Evolutionary conservation across 2,797 vertebrate genomes (phyloP).

Genomic region (Muscicapa comitata): DNA sequence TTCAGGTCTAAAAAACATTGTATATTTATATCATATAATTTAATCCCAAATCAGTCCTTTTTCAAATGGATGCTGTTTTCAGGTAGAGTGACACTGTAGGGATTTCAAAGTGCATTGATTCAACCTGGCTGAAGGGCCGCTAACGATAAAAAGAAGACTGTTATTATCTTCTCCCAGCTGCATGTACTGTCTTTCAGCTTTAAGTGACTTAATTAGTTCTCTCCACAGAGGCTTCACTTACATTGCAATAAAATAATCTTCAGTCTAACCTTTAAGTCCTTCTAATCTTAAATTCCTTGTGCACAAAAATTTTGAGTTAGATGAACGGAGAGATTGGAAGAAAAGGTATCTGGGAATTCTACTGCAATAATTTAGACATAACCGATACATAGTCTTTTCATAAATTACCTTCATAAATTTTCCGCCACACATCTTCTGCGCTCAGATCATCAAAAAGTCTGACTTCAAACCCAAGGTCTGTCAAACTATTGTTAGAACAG

Average conservation of each 20-base stretch:
- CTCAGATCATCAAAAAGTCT: conserved; percentile 77
- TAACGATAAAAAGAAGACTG: background rate
- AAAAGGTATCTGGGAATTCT: background rate
- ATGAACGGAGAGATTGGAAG: background rate
- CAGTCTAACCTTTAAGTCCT: background rate
- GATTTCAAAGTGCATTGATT: background rate
- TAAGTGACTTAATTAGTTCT: background rate
- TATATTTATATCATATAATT: background rate
- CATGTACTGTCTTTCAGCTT: background rate
- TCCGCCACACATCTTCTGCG: conserved; percentile 71
- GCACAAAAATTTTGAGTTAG: background rate
- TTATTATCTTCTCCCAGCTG: background rate
- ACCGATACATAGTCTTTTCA: background rate
- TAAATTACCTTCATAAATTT: conserved; percentile 79
- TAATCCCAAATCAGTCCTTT: background rate
- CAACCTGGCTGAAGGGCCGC: background rate
- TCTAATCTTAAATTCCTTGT: background rate
- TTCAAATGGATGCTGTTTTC: background rate
- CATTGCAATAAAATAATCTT: background rate
- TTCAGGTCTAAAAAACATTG: background rate
- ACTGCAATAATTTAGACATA: background rate
- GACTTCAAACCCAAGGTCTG: conserved; percentile 89
- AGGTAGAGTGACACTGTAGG: background rate
- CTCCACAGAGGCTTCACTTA: background rate
- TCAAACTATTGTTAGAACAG: conserved; percentile 50